Percentiles rank a stretch among this genome's conserved stretches.
Evolutionary conservation across 1,140 invertebrate species (phyloP).

Genomic region (Spodoptera frugiperda): DNA sequence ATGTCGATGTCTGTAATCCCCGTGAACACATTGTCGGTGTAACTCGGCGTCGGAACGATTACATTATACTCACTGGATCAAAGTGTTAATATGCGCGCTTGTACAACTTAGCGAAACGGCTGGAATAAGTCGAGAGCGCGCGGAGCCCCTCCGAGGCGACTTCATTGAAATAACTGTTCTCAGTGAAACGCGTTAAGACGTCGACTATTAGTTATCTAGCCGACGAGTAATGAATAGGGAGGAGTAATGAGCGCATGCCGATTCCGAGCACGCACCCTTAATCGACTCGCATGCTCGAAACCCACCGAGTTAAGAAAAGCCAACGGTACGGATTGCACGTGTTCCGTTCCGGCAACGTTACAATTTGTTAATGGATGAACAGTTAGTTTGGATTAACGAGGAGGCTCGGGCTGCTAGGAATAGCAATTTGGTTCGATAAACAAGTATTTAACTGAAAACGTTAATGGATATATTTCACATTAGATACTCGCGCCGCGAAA

Average conservation of each 20-base stretch:
- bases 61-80: conserved; percentile 42
- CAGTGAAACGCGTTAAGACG: conserved; percentile 66
- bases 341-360: conserved; percentile 48
- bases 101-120: conserved; percentile 33
- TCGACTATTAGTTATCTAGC: conserved; percentile 71
- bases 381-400: conserved; percentile 60
- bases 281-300: conserved; percentile 66
- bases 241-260: conserved; percentile 75
- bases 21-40: conserved; percentile 27
- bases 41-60: conserved; percentile 33
- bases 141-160: conserved; percentile 31
- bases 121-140: conserved; percentile 13
- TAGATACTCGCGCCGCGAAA: neutral
- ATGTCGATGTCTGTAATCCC: conserved; percentile 35
- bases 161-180: conserved; percentile 74
- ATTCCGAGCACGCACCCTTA: conserved; percentile 77
- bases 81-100: conserved; percentile 55
- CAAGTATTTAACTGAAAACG: conserved; percentile 43
- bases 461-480: conserved; percentile 35
- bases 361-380: conserved; percentile 58
- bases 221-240: conserved; percentile 74
- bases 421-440: conserved; percentile 52
- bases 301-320: conserved; percentile 41
- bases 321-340: conserved; percentile 57
- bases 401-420: conserved; percentile 41